Evolutionary conservation across 2,797 vertebrate genomes (phyloP), one percentile per base, ranked within the genome.

Genomic region (Dryobates pubescens): DNA sequence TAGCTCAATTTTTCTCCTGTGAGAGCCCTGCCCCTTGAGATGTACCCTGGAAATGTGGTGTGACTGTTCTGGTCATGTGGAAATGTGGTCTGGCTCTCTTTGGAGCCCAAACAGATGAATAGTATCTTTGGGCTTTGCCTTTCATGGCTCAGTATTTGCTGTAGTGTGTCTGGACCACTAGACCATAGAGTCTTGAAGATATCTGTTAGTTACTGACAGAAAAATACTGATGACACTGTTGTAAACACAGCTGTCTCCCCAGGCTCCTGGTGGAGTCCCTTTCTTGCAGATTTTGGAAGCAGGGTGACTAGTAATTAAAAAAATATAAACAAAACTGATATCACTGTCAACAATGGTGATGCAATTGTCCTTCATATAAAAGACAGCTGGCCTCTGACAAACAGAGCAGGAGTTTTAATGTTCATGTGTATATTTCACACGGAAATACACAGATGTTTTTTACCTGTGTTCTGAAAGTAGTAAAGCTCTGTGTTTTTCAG

Each of bases 181-280:
- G 36, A 84, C 18, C 2, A 1, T 69, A 24, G 32, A 84, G 43
- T 51, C 78, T 91, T 61, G 68, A 67, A 53, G 59, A 63, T 56
- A 56, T 82, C 45, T 82, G 26, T 82, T 86, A 80, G 81, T 62
- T 85, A 77, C 59, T 59, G 78, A 64, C 63, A 84, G 62, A 77
- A 59, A 22, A 69, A 72, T 85, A 32, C 56, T 29, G 54, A 80
- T 65, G 82, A 62, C 65, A n/a, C 47, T 73, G 59, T 51, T 74
- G 51, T 82, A 95, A 90, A 89, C 62, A 77, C 67, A 89, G 82
- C 80, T 96, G 80, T 82, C 61, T 86, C 51, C 49, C 36, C 43
- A 11, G 1, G 1, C 62, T 86, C 30, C 0, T 2, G 10, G 10
- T 79, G 30, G 30, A 80, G n/a, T 62, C n/a, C 32, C 8, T 86